phyloP scores from a whole-genome alignment of 2,888 invertebrate genomes.

The Agrotis clavis region DNA sequence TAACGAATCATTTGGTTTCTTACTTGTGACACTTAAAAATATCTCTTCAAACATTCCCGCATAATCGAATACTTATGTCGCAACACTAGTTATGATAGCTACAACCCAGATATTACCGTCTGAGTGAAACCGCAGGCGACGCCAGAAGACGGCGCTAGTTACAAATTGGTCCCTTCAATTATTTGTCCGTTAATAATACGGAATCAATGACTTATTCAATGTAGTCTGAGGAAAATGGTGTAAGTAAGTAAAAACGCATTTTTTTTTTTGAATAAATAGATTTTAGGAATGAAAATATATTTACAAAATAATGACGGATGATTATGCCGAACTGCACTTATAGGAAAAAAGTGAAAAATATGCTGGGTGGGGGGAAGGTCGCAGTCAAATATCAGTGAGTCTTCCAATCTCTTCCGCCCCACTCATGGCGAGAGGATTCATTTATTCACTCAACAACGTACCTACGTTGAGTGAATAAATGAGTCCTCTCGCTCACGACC shows the following conservation, averaged over 20 bases:
- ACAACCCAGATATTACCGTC: slow-evolving; percentile 65
- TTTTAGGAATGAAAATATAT: neutral
- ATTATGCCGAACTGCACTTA: neutral
- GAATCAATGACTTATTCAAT: slow-evolving; percentile 46
- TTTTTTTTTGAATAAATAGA: neutral
- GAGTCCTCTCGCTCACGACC: too few relatives aligned
- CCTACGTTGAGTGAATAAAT: too few relatives aligned
- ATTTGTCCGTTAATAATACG: slow-evolving; percentile 40
- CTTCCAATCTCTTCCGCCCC: too few relatives aligned
- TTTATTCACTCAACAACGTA: too few relatives aligned
- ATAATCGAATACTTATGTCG: neutral
- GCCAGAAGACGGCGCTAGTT: slow-evolving; percentile 65
- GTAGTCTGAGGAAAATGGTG: slow-evolving; percentile 20
- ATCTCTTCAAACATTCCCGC: slow-evolving; percentile 1
- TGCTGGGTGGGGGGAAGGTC: too few relatives aligned
- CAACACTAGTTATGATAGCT: slow-evolving; percentile 63
- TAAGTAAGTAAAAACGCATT: neutral
- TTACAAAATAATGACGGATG: neutral
- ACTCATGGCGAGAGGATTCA: too few relatives aligned
- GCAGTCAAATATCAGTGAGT: too few relatives aligned
- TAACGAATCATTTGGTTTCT: neutral
- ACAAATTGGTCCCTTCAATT: slow-evolving; percentile 72
- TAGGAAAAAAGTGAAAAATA: neutral
- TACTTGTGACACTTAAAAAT: neutral
- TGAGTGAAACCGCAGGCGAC: slow-evolving; percentile 74